Conservation (phyloP, 1,140 invertebrate genomes). For the Globodera rostochiensis region DNA sequence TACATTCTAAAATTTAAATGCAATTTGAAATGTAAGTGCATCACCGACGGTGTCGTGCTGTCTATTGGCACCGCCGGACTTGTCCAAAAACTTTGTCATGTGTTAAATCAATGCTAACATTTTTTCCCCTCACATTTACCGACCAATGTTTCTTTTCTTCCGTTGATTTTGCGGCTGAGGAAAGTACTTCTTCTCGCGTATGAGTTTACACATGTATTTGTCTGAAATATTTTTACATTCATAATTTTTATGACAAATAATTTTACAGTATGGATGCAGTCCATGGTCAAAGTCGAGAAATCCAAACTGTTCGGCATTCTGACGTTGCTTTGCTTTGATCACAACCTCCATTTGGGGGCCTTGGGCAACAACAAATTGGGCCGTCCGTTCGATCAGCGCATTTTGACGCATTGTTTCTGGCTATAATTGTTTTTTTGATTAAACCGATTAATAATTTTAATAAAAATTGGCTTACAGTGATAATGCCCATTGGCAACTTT, state of each 20-base stretch:
- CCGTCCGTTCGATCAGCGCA: slow-evolving; percentile 93
- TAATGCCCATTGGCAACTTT: slow-evolving; percentile 64
- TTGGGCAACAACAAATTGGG: slow-evolving; percentile 86
- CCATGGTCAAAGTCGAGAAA: slow-evolving; percentile 84
- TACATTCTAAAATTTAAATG: too few relatives aligned
- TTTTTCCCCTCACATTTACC: not conserved
- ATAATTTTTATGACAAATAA: slow-evolving; percentile 67
- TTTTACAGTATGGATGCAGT: slow-evolving; percentile 80
- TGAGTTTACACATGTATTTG: slow-evolving; percentile 78
- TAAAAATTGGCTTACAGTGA: slow-evolving; percentile 68
- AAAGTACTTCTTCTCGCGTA: slow-evolving; percentile 79
- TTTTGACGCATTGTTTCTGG: slow-evolving; percentile 88
- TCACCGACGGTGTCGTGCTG: too few relatives aligned
- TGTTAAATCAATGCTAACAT: too few relatives aligned
- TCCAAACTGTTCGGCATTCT: slow-evolving; percentile 83
- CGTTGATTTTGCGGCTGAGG: slow-evolving; percentile 52
- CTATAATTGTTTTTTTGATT: slow-evolving; percentile 68
- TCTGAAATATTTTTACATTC: slow-evolving; percentile 76
- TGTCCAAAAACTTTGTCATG: too few relatives aligned
- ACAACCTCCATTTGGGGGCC: slow-evolving; percentile 97
- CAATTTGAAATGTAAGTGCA: too few relatives aligned
- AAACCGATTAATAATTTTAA: not conserved
- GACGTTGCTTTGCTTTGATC: slow-evolving; percentile 91
- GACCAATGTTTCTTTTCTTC: slow-evolving; percentile 15
- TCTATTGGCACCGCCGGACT: too few relatives aligned